Conservation (phyloP, 2,888 invertebrate species). For the Nomada hirtipes region DNA sequence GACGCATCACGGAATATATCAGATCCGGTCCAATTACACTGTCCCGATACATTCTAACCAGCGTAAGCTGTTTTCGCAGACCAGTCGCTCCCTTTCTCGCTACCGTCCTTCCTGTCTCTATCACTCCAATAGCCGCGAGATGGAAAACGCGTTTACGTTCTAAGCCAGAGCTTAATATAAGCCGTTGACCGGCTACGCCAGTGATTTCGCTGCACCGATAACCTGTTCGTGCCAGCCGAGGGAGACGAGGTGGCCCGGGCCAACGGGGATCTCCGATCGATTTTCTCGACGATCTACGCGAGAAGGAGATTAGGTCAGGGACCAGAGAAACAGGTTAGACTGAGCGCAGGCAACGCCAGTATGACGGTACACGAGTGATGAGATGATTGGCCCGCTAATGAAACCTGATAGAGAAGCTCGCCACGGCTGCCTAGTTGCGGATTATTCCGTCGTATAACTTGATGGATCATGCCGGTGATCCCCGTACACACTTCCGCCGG, state of each 20-base stretch:
- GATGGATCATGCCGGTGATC: conserved; percentile 70
- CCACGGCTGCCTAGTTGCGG: conserved; percentile 69
- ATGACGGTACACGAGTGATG: conserved; percentile 76
- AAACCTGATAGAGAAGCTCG: conserved; percentile 80
- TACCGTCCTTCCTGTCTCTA: not conserved
- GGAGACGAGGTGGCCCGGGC: conserved; percentile 18
- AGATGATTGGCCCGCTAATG: conserved; percentile 83
- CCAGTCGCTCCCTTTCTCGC: not conserved
- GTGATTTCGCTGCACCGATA: conserved; percentile 66
- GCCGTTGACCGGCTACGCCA: conserved; percentile 51
- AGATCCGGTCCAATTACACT: conserved; percentile 60
- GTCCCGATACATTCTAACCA: conserved; percentile 55
- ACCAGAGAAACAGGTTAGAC: conserved; percentile 73
- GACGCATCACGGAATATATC: conserved; percentile 49
- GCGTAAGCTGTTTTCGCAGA: conserved; percentile 63
- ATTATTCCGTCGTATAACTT: conserved; percentile 64
- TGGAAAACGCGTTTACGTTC: conserved; percentile 69
- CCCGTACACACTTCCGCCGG: conserved; percentile 71
- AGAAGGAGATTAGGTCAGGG: conserved; percentile 75
- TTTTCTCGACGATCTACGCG: conserved; percentile 59
- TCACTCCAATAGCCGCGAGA: conserved; percentile 21
- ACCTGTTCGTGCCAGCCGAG: conserved; percentile 39
- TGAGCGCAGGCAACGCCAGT: conserved; percentile 47
- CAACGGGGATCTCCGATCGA: conserved; percentile 65
- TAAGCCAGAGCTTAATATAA: conserved; percentile 66